A percentile compares a stretch with the other conserved stretches of the same genome.
Evolutionary conservation across 2,797 vertebrate genomes (phyloP).

Genomic region (Uromys caudimaculatus): DNA sequence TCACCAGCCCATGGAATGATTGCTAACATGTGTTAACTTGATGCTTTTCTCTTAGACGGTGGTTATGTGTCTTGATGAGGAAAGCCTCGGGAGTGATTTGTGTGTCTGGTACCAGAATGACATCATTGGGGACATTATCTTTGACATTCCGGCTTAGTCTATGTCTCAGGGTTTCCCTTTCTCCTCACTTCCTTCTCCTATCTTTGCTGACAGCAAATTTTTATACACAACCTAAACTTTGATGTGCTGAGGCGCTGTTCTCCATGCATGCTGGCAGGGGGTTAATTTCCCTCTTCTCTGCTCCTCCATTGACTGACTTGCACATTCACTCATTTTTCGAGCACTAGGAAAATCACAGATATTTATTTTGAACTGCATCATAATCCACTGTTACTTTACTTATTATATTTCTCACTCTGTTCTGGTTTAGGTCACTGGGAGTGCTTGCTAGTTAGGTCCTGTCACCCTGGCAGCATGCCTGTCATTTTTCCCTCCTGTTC

Average conservation of each 20-base stretch:
- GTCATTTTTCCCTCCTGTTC: background rate
- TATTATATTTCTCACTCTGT: background rate
- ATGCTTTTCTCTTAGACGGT: background rate
- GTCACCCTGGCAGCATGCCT: background rate
- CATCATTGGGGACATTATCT: background rate
- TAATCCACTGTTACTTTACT: background rate
- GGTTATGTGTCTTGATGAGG: background rate
- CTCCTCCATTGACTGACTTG: background rate
- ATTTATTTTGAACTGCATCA: conserved; percentile 26
- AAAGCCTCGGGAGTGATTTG: background rate
- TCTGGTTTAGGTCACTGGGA: background rate
- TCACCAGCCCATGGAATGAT: background rate
- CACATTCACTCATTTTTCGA: background rate
- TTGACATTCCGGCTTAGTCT: background rate
- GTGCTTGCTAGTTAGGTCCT: background rate
- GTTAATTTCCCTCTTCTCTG: background rate
- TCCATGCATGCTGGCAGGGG: background rate
- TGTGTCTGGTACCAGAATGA: background rate
- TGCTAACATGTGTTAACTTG: background rate
- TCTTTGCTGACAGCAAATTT: background rate
- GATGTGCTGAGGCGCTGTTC: background rate
- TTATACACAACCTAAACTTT: background rate
- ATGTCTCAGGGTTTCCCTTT: background rate
- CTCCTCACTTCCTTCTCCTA: background rate
- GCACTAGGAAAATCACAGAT: background rate